A percentile compares a stretch with the other conserved stretches of the same genome.
phyloP scores from a whole-genome alignment of 1,140 invertebrate species.

The Brachionus rubens region DNA sequence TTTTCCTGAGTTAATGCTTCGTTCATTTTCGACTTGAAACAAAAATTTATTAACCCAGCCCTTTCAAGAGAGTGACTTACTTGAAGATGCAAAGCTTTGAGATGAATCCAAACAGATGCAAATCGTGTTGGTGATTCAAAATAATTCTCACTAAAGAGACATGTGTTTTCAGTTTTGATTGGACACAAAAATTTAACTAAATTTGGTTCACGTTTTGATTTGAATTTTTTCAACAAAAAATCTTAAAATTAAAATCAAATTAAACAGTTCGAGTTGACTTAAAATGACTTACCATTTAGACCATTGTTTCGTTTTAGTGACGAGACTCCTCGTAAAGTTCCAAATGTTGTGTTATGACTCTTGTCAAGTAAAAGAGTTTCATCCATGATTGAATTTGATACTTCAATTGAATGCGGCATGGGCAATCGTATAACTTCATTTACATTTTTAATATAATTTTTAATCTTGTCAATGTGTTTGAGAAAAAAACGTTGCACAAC shows the following conservation, averaged over 20 bases:
- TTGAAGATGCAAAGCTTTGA: slow-evolving; percentile 88
- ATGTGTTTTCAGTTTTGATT: not conserved
- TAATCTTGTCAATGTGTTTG: slow-evolving; percentile 85
- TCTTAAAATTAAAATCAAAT: not conserved
- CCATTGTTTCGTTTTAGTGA: not conserved
- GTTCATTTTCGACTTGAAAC: no score
- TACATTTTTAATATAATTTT: slow-evolving; percentile 81
- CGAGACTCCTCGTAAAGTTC: not conserved
- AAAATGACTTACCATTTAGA: slow-evolving; percentile 15
- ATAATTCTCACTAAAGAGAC: slow-evolving; percentile 41
- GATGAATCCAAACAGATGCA: slow-evolving; percentile 84
- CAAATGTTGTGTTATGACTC: not conserved
- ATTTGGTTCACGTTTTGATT: not conserved
- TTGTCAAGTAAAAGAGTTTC: not conserved
- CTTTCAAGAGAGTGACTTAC: no score
- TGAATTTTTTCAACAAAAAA: slow-evolving; percentile 23
- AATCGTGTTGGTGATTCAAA: slow-evolving; percentile 72
- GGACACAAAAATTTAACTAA: not conserved
- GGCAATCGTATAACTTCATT: slow-evolving; percentile 70
- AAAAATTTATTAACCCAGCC: no score
- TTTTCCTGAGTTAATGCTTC: slow-evolving; percentile 78
- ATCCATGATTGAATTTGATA: slow-evolving; percentile 60
- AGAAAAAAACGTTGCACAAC: slow-evolving; percentile 89
- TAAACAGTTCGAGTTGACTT: not conserved
- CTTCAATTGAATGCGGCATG: slow-evolving; percentile 85